phyloP scores from a whole-genome alignment of 2,113 vertebrate species.

The Clinocottus analis region DNA sequence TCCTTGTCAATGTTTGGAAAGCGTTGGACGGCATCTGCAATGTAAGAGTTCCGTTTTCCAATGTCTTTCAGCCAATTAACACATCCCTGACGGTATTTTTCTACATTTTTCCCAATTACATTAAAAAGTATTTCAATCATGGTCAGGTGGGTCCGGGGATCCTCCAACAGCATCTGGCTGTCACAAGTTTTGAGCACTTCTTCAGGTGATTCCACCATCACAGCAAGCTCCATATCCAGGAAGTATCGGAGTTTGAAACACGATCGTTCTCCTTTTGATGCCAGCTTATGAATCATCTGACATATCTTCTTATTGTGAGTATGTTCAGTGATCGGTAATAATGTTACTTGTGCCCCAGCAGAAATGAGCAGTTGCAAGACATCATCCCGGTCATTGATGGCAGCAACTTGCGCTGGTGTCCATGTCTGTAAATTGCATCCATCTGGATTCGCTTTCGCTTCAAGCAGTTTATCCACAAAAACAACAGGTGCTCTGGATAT shows the following conservation, averaged over 20 bases:
- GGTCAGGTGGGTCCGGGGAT: conserved; percentile 28
- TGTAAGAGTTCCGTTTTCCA: conserved; percentile 33
- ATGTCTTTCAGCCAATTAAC: conserved; percentile 65
- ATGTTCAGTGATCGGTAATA: background rate
- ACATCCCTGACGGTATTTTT: conserved; percentile 41
- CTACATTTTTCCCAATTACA: accelerated
- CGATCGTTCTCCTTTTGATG: background rate
- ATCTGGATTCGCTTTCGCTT: conserved; percentile 50
- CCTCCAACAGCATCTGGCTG: conserved; percentile 50
- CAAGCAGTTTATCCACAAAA: conserved; percentile 52
- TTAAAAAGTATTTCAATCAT: conserved; percentile 53
- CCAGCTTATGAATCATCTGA: conserved; percentile 26
- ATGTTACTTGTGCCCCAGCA: conserved; percentile 37
- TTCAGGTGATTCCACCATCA: accelerated
- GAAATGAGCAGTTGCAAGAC: conserved; percentile 49
- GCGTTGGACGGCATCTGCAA: conserved; percentile 30
- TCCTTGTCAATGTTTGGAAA: conserved; percentile 26
- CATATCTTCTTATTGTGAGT: conserved; percentile 33
- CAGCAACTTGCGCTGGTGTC: conserved; percentile 59
- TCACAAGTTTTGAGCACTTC: conserved; percentile 28
- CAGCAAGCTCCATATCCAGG: background rate
- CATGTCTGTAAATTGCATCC: accelerated
- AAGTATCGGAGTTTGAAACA: background rate
- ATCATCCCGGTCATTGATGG: conserved; percentile 34
- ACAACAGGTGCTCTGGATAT: background rate